Percentiles rank a stretch among this genome's conserved stretches.
Evolutionary conservation across 2,113 vertebrate genomes (phyloP).

Genomic region (Pavo muticus): DNA sequence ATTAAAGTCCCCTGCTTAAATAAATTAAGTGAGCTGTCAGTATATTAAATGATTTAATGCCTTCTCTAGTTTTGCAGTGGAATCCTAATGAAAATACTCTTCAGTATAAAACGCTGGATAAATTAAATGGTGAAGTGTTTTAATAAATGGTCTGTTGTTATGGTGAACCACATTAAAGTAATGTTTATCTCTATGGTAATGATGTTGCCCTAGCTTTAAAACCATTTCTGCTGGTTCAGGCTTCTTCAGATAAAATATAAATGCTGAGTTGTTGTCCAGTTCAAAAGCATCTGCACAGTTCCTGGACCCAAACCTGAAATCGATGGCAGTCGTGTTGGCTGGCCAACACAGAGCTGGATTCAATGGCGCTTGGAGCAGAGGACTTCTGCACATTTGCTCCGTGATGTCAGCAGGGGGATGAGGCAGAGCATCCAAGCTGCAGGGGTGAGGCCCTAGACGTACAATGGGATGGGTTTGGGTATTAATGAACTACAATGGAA

Average conservation of each 20-base stretch:
- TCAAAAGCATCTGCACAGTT: not conserved
- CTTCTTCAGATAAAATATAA: conserved; percentile 19
- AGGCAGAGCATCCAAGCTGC: not conserved
- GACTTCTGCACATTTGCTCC: not conserved
- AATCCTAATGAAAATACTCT: conserved; percentile 68
- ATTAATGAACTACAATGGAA: not conserved
- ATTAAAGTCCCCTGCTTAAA: conserved; percentile 61
- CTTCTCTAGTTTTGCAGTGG: conserved; percentile 39
- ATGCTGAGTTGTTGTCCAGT: not conserved
- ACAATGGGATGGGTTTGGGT: not conserved
- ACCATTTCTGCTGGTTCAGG: conserved; percentile 31
- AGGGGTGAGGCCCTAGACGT: not conserved
- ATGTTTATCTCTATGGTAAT: conserved; percentile 46
- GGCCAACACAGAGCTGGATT: not conserved
- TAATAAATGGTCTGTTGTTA: conserved; percentile 54
- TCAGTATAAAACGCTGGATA: conserved; percentile 59
- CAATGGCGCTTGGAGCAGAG: not conserved
- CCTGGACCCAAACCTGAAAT: not conserved
- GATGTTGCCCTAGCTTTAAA: conserved; percentile 32
- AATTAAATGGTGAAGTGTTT: conserved; percentile 65
- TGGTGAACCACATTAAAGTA: conserved; percentile 32
- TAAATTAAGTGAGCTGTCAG: conserved; percentile 62
- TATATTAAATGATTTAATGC: conserved; percentile 70
- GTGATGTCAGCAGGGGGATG: not conserved
- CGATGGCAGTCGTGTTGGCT: conserved; percentile 16